A percentile compares a stretch with the other conserved stretches of the same genome.
phyloP scores from a whole-genome alignment of 1,140 invertebrate species.

The Sycophila sp. region DNA sequence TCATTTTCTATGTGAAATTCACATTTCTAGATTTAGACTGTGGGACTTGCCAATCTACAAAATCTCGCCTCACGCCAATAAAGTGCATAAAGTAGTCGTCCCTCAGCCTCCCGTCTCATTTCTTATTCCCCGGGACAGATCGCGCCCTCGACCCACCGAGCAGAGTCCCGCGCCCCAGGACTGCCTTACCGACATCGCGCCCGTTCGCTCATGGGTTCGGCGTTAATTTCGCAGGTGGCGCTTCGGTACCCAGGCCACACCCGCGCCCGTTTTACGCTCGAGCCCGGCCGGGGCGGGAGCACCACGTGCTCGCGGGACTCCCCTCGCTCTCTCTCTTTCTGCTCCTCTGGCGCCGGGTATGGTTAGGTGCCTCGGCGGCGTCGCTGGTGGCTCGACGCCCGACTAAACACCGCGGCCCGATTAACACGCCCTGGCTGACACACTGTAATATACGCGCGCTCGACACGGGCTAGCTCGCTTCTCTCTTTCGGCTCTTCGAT shows the following conservation, averaged over 20 bases:
- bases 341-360: constrained; percentile 30
- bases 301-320: constrained; percentile 52
- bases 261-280: constrained; percentile 51
- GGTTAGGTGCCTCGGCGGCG: constrained; percentile 39
- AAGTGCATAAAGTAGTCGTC: too few species aligned
- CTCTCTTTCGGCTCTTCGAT: constrained; percentile 30
- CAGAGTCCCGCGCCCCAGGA: neutral
- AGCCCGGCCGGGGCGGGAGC: too few species aligned
- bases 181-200: constrained; percentile 47
- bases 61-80: too few species aligned
- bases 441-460: constrained; percentile 4
- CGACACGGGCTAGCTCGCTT: neutral
- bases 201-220: neutral
- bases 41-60: too few species aligned
- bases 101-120: neutral
- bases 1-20: too few species aligned
- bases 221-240: too few species aligned
- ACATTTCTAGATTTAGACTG: too few species aligned
- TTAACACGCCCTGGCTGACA: constrained; percentile 40
- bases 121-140: constrained; percentile 1
- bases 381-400: neutral
- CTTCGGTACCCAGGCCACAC: constrained; percentile 52
- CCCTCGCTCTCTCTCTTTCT: neutral
- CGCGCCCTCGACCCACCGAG: neutral
- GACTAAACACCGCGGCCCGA: constrained; percentile 26